Evolutionary conservation across 2,888 invertebrate species (phyloP), one percentile per base, ranked within the genome.

Genomic region (Schrankia costaestrigalis): DNA sequence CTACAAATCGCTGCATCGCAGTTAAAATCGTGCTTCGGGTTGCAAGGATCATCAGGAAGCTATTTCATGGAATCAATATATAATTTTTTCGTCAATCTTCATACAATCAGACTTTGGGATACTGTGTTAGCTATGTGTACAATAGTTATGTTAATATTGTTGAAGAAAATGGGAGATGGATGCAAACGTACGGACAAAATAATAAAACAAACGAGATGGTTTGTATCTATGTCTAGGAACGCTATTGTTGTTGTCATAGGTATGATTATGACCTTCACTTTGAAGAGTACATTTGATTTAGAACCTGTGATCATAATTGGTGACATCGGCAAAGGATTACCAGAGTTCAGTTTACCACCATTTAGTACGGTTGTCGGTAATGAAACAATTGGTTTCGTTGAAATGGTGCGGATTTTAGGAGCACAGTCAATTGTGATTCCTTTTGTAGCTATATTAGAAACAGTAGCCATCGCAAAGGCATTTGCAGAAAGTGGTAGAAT

Each of bases 1-100:
- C 72, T 95, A 6, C 95, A 94, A 45, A 96, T 97, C 46, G 94
- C 92, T 8, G 91, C 93, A n/a, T 91, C 94, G 0, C 96, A 97
- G 68, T 70, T 96, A 4, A 94, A 93, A 64, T 87, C 91, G 12
- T 81, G 95, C 8, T 89, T 95, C 28, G 95, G 95, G 2, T 83
- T 94, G 1, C 34, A 42, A 5, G 82, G 85, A 26, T 82, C 90
- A 31, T 89, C 90, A 23, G 91, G 93, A n/a, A 91, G 91, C 55
- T 90, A 89, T 26, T 93, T 95, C 58, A 63, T 92, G 0, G 89
- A 90, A 26, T 90, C 93, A 0, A 79, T 92, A 69, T 77, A 80
- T 17, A 88, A 90, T 54, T 89, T 94, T 24, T 74, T 93, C 21
- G 49, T 74, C 0, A 88, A 93, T 46, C 91, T 95, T 13, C 76